These are phyloP conservation scores for Lasioglossum morio DNA, from an alignment of 2,888 invertebrate species.

Conservation along the genomic window DNA sequence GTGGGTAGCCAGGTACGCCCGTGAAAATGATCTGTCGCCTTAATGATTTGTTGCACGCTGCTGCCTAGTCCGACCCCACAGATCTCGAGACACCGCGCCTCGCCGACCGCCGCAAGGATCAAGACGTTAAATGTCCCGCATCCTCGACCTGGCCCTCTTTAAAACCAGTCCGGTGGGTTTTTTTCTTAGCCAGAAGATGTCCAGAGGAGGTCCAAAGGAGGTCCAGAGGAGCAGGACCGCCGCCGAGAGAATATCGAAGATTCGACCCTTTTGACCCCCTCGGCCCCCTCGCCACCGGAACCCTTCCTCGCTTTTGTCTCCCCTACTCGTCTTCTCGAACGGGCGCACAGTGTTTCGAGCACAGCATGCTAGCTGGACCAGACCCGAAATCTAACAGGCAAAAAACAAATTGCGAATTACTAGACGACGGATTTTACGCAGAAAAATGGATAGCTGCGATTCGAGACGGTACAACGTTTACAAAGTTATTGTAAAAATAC, in stretches of 20 bases:
- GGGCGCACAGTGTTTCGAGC: neutral
- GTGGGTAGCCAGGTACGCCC: neutral
- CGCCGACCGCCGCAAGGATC: slow-evolving; percentile 27
- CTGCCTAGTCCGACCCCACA: slow-evolving; percentile 33
- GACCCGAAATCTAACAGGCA: neutral
- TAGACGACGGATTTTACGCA: neutral
- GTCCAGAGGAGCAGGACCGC: slow-evolving; percentile 27
- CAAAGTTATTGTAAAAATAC: neutral
- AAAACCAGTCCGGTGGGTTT: slow-evolving; percentile 77
- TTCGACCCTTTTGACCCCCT: slow-evolving; percentile 36
- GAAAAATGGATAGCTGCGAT: too few relatives aligned
- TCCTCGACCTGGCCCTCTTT: slow-evolving; percentile 65
- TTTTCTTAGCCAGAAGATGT: slow-evolving; percentile 46
- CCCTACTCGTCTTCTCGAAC: neutral
- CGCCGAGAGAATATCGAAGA: slow-evolving; percentile 24
- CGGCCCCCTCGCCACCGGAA: neutral
- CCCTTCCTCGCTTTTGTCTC: slow-evolving; percentile 26
- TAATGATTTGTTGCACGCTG: neutral
- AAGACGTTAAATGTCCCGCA: slow-evolving; percentile 64
- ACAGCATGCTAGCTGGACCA: neutral
- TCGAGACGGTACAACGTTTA: too few relatives aligned
- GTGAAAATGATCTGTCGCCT: neutral
- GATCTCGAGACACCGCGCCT: slow-evolving; percentile 35
- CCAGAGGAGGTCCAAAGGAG: slow-evolving; percentile 52
- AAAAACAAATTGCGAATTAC: neutral